Conservation (phyloP, 2,113 vertebrate genomes). For the Monopterus albus region DNA sequence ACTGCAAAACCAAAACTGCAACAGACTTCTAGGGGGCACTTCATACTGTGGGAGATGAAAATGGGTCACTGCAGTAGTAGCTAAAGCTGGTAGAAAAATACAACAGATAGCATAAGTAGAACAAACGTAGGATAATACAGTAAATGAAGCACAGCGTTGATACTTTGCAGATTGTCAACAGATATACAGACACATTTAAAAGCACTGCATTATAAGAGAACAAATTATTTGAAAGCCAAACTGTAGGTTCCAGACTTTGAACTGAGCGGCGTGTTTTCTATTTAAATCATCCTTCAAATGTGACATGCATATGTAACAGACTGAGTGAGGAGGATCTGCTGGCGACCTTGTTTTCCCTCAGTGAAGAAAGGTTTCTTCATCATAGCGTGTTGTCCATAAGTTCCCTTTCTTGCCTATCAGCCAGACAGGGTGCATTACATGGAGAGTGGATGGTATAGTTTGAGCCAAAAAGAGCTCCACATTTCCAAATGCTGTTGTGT, state of each 20-base stretch:
- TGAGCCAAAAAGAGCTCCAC: conserved; percentile 8
- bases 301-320: background rate
- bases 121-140: background rate
- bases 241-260: background rate
- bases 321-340: background rate
- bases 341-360: background rate
- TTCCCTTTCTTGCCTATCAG: background rate
- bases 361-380: background rate
- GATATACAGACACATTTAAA: no score
- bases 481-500: conserved; percentile 50
- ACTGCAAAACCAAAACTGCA: background rate
- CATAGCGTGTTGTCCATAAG: conserved; percentile 7
- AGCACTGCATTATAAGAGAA: no score
- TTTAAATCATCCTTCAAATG: background rate
- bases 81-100: no score
- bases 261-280: background rate
- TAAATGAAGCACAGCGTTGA: background rate
- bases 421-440: conserved; percentile 30
- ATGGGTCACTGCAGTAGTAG: background rate
- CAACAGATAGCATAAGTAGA: background rate
- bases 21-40: background rate
- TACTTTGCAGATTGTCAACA: no score
- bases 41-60: background rate
- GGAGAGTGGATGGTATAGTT: conserved; percentile 25
- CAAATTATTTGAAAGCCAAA: no score